These are phyloP conservation scores for Rhinichthys klamathensis DNA, from an alignment of 2,113 vertebrate genomes.

Conservation along the genomic window DNA sequence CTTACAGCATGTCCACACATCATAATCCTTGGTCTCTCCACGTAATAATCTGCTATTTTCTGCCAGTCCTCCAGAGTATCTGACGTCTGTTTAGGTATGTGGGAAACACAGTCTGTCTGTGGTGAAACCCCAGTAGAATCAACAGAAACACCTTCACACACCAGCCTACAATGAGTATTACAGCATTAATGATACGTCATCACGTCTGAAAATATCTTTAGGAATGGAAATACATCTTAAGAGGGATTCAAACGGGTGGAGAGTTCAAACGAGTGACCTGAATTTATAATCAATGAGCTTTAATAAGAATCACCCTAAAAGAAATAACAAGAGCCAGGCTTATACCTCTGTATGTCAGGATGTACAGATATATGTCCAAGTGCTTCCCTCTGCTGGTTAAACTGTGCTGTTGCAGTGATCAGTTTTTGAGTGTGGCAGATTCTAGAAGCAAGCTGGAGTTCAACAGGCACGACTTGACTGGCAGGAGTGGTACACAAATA, in stretches of 20 bases:
- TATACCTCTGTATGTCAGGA: slow-evolving; percentile 10
- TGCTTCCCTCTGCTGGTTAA: slow-evolving; percentile 55
- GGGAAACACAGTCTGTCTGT: slow-evolving; percentile 37
- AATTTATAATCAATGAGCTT: neutral
- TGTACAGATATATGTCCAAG: neutral
- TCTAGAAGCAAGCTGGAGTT: slow-evolving; percentile 71
- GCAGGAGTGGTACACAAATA: slow-evolving; percentile 65
- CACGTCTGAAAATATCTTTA: neutral
- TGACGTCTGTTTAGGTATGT: slow-evolving; percentile 40
- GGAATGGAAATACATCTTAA: neutral
- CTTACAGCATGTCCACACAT: slow-evolving; percentile 75
- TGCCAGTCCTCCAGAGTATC: slow-evolving; percentile 56
- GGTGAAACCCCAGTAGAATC: slow-evolving; percentile 45
- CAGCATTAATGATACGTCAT: neutral
- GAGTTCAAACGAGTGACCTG: neutral
- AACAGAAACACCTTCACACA: slow-evolving; percentile 66
- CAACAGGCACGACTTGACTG: slow-evolving; percentile 64
- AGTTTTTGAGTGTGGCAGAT: slow-evolving; percentile 63
- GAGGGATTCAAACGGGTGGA: neutral
- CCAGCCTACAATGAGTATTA: slow-evolving; percentile 66
- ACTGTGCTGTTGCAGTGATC: slow-evolving; percentile 47
- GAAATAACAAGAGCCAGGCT: neutral
- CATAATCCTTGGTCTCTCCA: slow-evolving; percentile 65
- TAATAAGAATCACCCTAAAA: neutral
- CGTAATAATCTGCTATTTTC: slow-evolving; percentile 57